phyloP scores from a whole-genome alignment of 2,888 invertebrate species.

The Catocala sponsa region DNA sequence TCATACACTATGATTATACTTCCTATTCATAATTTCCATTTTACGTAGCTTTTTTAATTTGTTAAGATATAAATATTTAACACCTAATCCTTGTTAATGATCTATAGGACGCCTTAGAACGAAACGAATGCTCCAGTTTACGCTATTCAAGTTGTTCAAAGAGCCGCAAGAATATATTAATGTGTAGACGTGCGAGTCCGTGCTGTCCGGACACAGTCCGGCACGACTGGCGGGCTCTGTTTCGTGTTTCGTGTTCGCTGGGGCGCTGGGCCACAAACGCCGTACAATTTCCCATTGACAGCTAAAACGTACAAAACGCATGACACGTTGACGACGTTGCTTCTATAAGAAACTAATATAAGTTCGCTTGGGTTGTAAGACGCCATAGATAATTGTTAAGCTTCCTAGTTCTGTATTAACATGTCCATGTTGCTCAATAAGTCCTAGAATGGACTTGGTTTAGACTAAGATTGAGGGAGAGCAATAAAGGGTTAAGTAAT shows the following conservation, averaged over 20 bases:
- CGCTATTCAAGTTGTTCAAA: constrained; percentile 1
- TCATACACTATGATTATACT: constrained; percentile 36
- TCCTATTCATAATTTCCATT: constrained; percentile 60
- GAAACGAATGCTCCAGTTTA: constrained; percentile 16
- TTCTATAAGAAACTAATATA: constrained; percentile 43
- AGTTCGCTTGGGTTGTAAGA: constrained; percentile 43
- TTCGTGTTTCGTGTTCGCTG: too few species aligned
- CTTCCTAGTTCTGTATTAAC: constrained; percentile 71
- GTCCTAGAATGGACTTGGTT: constrained; percentile 75
- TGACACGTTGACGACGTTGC: constrained; percentile 17
- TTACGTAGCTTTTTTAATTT: constrained; percentile 58
- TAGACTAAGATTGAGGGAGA: constrained; percentile 80
- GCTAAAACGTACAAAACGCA: background rate
- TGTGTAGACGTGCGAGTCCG: too few species aligned
- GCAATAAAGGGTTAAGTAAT: constrained; percentile 76
- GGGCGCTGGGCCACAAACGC: too few species aligned
- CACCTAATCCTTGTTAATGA: constrained; percentile 29
- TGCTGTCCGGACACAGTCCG: too few species aligned
- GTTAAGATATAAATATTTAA: constrained; percentile 38
- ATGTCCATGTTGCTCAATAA: constrained; percentile 86
- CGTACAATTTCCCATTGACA: too few species aligned
- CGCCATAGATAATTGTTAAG: constrained; percentile 56
- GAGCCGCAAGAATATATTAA: constrained; percentile 8
- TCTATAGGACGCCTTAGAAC: constrained; percentile 20
- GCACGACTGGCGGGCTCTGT: too few species aligned